Conservation (phyloP, 64 coral and sea anemone species). For the Trachythela sp. region DNA sequence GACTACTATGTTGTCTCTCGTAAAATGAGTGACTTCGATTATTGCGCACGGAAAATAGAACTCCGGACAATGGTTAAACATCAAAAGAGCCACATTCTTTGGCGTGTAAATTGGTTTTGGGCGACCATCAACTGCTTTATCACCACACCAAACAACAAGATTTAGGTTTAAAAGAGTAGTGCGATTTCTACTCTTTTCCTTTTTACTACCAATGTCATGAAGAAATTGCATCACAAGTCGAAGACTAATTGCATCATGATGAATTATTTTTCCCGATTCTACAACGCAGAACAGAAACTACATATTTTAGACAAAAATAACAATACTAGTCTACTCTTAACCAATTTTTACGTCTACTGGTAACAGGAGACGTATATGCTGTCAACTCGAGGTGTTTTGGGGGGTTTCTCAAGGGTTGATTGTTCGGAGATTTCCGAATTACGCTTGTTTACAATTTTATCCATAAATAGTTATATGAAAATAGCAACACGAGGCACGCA, state of each 20-base stretch:
- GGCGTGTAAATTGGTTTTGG: conserved; percentile 26
- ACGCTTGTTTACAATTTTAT: too few species aligned
- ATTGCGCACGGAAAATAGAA: conserved; percentile 56
- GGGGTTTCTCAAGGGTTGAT: too few species aligned
- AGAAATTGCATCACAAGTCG: conserved; percentile 38
- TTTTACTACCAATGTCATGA: conserved; percentile 35
- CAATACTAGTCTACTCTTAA: too few species aligned
- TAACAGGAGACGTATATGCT: too few species aligned
- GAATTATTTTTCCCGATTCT: conserved; percentile 44
- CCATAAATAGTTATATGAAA: too few species aligned
- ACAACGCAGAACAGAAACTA: too few species aligned
- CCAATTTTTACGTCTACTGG: too few species aligned
- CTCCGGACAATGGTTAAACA: conserved; percentile 44
- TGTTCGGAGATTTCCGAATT: too few species aligned
- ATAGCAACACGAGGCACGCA: too few species aligned
- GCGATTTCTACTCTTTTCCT: background rate
- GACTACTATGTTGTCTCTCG: conserved; percentile 24
- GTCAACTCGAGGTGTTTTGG: too few species aligned
- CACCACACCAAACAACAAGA: conserved; percentile 27
- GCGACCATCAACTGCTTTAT: background rate
- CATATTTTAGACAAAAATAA: too few species aligned
- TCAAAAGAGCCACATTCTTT: conserved; percentile 54
- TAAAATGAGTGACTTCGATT: conserved; percentile 57
- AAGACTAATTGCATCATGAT: conserved; percentile 32
- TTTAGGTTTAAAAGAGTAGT: conserved; percentile 29